These are phyloP conservation scores for Stenurella melanura DNA, from an alignment of 2,888 invertebrate species.

Conservation along the genomic window DNA sequence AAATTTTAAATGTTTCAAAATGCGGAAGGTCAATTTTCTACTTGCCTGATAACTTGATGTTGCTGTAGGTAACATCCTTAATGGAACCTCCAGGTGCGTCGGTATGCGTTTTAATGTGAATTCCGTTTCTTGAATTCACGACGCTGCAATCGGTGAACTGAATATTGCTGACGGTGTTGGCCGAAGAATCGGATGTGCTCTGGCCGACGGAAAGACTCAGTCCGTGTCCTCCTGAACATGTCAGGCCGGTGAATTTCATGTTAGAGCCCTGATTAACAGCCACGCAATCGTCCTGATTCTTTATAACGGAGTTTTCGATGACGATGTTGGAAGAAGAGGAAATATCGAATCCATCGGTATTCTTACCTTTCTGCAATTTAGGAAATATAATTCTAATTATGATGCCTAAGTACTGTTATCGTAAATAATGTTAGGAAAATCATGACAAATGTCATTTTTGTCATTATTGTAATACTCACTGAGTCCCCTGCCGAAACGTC, in stretches of 20 bases:
- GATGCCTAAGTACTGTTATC: too few species aligned
- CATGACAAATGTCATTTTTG: neutral
- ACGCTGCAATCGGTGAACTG: slow-evolving; percentile 51
- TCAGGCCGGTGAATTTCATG: slow-evolving; percentile 46
- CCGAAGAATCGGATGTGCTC: slow-evolving; percentile 43
- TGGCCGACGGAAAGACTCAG: slow-evolving; percentile 57
- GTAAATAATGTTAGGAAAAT: too few species aligned
- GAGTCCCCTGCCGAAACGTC: slow-evolving; percentile 50
- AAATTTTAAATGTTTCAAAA: neutral
- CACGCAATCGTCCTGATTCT: slow-evolving; percentile 58
- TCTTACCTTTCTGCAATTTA: slow-evolving; percentile 39
- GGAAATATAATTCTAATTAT: neutral
- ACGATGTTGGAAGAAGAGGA: slow-evolving; percentile 48
- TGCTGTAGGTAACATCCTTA: slow-evolving; percentile 51
- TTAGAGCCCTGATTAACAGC: slow-evolving; percentile 55
- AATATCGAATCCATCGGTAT: slow-evolving; percentile 58
- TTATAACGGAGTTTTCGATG: slow-evolving; percentile 51
- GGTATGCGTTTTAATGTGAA: slow-evolving; percentile 56
- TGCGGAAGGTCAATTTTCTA: neutral
- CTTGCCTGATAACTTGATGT: slow-evolving; percentile 51
- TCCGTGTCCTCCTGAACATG: slow-evolving; percentile 57
- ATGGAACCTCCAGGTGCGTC: slow-evolving; percentile 52
- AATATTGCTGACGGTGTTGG: slow-evolving; percentile 52
- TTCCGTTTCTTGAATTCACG: slow-evolving; percentile 54
- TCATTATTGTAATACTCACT: neutral